These are phyloP conservation scores for Macrobrachium rosenbergii DNA, from an alignment of 1,140 invertebrate species.

Conservation along the genomic window DNA sequence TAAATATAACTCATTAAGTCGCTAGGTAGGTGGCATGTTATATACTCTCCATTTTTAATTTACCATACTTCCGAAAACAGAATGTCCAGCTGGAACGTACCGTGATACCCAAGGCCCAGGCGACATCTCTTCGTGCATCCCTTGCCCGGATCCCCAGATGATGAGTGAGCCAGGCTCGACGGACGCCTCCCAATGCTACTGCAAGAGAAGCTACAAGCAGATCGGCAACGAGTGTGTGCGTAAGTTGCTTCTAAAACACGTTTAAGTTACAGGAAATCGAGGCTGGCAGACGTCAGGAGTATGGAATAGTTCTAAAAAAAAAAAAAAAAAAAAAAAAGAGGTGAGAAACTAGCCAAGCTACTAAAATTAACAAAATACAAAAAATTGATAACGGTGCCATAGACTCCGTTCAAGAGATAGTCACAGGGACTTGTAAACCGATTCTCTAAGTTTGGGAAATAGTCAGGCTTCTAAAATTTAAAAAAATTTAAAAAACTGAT, in stretches of 20 bases:
- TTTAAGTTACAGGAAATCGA: conserved; percentile 33
- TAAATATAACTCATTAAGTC: not conserved
- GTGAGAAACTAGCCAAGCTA: too few species aligned
- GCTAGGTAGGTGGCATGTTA: not conserved
- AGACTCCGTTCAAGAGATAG: too few species aligned
- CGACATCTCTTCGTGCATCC: conserved; percentile 74
- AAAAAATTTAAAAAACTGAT: too few species aligned
- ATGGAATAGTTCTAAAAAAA: too few species aligned
- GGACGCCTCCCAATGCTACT: conserved; percentile 74
- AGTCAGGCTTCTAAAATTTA: too few species aligned
- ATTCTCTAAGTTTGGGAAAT: too few species aligned
- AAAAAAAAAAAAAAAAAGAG: too few species aligned
- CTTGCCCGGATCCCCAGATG: conserved; percentile 79
- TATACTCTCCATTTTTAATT: conserved; percentile 11
- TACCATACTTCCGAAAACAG: conserved; percentile 65
- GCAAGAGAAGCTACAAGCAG: conserved; percentile 74
- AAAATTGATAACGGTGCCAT: too few species aligned
- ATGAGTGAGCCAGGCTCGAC: conserved; percentile 74
- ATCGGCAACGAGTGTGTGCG: conserved; percentile 73
- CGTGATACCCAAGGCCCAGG: conserved; percentile 71
- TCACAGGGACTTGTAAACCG: too few species aligned
- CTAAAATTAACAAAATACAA: too few species aligned
- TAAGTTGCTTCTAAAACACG: conserved; percentile 67
- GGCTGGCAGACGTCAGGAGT: too few species aligned
- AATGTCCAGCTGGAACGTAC: conserved; percentile 72